phyloP scores from a whole-genome alignment of 2,797 vertebrate genomes.

The Hirundo rustica region DNA sequence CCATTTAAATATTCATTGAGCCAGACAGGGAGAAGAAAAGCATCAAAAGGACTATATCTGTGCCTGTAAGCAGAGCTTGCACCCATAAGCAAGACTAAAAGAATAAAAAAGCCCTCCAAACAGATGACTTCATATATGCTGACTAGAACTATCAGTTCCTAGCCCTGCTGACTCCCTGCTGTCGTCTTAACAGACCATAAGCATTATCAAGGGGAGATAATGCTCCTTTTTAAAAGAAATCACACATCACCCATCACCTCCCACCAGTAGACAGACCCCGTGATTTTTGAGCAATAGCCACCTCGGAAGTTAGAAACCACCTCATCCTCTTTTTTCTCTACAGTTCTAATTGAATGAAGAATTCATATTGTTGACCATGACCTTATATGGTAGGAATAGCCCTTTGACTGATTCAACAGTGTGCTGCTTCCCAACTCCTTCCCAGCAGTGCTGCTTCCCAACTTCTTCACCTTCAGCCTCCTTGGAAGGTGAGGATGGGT shows the following conservation, averaged over 20 bases:
- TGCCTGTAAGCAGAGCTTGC: neutral
- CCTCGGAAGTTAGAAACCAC: neutral
- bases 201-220: neutral
- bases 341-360: neutral
- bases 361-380: neutral
- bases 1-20: neutral
- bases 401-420: neutral
- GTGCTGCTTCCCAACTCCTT: neutral
- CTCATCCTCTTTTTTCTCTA: neutral
- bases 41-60: neutral
- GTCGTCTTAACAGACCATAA: neutral
- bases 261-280: neutral
- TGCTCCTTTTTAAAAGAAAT: neutral
- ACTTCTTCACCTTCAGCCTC: neutral
- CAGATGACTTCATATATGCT: neutral
- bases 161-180: neutral
- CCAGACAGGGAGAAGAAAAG: neutral
- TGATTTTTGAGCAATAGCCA: neutral
- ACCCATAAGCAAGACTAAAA: neutral
- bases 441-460: neutral
- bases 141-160: neutral
- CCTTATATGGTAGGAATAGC: neutral
- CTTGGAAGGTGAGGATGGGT: neutral
- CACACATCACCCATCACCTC: neutral
- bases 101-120: neutral